Conservation (phyloP, 2,797 vertebrate genomes). For the Oceanodroma leucorhoa region DNA sequence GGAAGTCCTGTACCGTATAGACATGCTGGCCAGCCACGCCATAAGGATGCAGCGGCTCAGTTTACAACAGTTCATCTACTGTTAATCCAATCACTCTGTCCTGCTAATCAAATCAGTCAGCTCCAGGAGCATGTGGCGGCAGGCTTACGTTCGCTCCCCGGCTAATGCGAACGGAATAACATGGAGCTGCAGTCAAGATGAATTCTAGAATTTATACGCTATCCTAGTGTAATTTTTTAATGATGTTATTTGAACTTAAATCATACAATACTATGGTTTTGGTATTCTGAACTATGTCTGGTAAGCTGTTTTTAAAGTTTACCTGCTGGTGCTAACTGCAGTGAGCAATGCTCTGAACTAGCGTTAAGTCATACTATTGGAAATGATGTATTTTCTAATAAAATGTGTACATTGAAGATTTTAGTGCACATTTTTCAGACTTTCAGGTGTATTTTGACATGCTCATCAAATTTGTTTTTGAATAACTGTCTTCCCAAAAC, state of each 20-base stretch:
- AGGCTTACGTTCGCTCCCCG: not conserved
- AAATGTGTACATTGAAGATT: not conserved
- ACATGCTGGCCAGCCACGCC: not conserved
- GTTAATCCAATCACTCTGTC: conserved; percentile 45
- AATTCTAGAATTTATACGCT: not conserved
- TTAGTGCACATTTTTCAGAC: not conserved
- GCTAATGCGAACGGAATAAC: accelerated
- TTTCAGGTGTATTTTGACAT: not conserved
- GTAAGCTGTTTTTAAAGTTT: not conserved
- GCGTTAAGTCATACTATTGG: not conserved
- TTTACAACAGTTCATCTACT: not conserved
- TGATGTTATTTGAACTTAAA: not conserved
- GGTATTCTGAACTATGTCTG: not conserved
- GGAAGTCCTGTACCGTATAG: not conserved
- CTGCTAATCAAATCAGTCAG: conserved; percentile 41
- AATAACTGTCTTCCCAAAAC: not conserved
- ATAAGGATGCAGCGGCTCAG: not conserved
- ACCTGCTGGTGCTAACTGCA: not conserved
- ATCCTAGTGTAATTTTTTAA: not conserved
- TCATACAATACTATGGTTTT: not conserved
- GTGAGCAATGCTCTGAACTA: not conserved
- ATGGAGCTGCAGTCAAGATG: not conserved
- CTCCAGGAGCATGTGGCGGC: not conserved
- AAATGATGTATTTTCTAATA: not conserved
- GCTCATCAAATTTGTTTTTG: not conserved